phyloP scores from a whole-genome alignment of 2,113 vertebrate species.

The Neoarius graeffei region DNA sequence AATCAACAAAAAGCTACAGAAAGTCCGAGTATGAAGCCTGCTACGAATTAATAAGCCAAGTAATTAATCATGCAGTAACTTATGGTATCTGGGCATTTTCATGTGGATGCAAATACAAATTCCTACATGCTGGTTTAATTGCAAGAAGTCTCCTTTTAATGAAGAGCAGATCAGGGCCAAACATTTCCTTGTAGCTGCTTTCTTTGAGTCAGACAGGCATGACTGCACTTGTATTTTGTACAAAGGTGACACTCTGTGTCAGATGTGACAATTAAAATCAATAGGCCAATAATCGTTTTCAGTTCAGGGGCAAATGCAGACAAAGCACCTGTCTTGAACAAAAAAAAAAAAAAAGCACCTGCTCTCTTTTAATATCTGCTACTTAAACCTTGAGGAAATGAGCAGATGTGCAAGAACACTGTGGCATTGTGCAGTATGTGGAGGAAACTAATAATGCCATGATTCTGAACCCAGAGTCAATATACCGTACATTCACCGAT shows the following conservation, averaged over 20 bases:
- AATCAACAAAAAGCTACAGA: too few species aligned
- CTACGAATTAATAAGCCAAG: constrained; percentile 44
- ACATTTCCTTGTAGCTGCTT: not conserved
- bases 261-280: constrained; percentile 31
- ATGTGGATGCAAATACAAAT: not conserved
- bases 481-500: too few species aligned
- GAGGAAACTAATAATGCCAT: constrained; percentile 13
- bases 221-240: too few species aligned
- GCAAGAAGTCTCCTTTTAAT: not conserved
- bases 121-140: not conserved
- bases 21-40: constrained; percentile 38
- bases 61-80: not conserved
- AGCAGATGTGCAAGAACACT: not conserved
- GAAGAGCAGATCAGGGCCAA: not conserved
- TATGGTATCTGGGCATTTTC: not conserved
- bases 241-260: too few species aligned
- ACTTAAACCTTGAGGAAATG: constrained; percentile 1
- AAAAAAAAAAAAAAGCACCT: not conserved
- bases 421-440: not conserved
- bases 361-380: constrained; percentile 11
- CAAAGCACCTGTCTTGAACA: not conserved
- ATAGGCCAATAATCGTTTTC: constrained; percentile 29
- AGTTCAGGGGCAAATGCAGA: constrained; percentile 14
- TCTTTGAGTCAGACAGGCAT: constrained; percentile 11
- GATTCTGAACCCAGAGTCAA: not conserved